These are phyloP conservation scores for Hydra vulgaris DNA, from an alignment of 30 jellyfish, hydroid and myxozoan species.

Conservation along the genomic window DNA sequence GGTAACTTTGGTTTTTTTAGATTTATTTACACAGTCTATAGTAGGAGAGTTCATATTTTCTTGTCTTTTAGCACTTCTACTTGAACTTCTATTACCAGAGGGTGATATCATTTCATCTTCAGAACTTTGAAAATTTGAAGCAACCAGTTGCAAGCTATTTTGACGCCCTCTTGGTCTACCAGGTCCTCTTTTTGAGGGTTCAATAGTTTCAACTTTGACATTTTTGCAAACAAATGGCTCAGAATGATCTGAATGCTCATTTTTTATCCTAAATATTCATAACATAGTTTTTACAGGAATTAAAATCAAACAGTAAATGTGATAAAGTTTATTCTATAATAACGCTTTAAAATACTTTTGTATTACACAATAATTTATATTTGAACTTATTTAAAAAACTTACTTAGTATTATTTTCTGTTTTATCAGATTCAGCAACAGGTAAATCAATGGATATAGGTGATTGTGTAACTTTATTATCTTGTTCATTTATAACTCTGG, in stretches of 20 bases:
- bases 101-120: conserved; percentile 25
- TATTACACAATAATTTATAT: too few relatives aligned
- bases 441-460: neutral
- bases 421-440: neutral
- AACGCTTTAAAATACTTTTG: neutral
- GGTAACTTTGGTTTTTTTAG: conserved; percentile 31
- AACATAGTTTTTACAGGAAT: too few relatives aligned
- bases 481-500: neutral
- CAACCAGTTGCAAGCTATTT: neutral
- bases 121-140: conserved; percentile 9
- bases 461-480: neutral
- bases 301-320: too few relatives aligned
- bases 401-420: neutral
- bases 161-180: conserved; percentile 29
- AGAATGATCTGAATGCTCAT: neutral
- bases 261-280: neutral
- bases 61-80: conserved; percentile 15
- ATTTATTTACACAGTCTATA: conserved; percentile 24
- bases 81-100: conserved; percentile 14
- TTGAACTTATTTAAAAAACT: too few relatives aligned
- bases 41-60: conserved; percentile 20
- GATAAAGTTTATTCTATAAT: neutral
- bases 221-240: neutral
- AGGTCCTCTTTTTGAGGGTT: conserved; percentile 28
- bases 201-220: conserved; percentile 17